Percentiles rank a stretch among this genome's conserved stretches.
These are phyloP conservation scores for Eriosoma lanigerum DNA, from an alignment of 1,140 invertebrate species.

Conservation along the genomic window DNA sequence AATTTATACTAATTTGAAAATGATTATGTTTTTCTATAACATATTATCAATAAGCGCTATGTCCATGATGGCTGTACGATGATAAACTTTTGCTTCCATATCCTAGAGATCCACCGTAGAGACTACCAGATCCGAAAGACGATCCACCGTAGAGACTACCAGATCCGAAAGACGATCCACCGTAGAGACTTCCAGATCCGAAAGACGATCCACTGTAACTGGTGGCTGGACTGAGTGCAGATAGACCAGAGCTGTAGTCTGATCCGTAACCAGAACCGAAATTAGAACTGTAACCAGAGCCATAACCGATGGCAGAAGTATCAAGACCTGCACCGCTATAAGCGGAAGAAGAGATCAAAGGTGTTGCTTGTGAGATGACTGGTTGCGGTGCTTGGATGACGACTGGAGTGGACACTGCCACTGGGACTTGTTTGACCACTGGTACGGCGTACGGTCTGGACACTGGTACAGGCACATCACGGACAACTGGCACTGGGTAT, in stretches of 20 bases:
- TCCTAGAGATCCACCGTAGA: neutral
- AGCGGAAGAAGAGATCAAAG: neutral
- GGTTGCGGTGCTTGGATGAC: neutral
- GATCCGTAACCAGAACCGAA: too few relatives aligned
- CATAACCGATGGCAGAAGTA: neutral
- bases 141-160: neutral
- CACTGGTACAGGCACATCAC: conserved; percentile 51
- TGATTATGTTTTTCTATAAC: too few relatives aligned
- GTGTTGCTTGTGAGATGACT: neutral
- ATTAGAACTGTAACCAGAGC: neutral
- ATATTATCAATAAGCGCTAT: neutral
- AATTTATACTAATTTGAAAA: too few relatives aligned
- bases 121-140: neutral
- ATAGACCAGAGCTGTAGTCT: too few relatives aligned
- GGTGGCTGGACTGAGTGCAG: too few relatives aligned
- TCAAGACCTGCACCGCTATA: neutral
- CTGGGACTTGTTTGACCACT: conserved; percentile 28
- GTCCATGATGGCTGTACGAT: neutral
- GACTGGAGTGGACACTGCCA: conserved; percentile 28
- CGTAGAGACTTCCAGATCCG: neutral
- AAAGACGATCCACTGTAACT: neutral
- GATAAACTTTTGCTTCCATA: neutral
- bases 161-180: neutral
- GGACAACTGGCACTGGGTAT: conserved; percentile 45
- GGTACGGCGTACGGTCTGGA: conserved; percentile 49